A percentile compares a stretch with the other conserved stretches of the same genome.
Conservation (phyloP, 2,888 invertebrate species). For the Electrophaes corylata region DNA sequence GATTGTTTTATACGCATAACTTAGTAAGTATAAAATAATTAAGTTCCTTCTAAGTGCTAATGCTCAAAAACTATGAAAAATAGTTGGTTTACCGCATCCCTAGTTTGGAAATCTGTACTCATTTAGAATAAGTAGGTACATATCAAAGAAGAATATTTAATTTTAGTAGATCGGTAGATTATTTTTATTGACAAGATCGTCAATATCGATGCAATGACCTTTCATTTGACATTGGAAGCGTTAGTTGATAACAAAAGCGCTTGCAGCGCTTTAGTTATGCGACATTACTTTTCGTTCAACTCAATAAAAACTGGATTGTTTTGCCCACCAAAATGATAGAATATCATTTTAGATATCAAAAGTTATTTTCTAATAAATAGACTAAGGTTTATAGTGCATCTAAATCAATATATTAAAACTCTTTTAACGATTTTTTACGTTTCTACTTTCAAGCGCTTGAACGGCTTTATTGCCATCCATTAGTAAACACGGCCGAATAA, state of each 20-base stretch:
- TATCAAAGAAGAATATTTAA: too few species aligned
- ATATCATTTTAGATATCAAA: neutral
- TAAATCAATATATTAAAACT: neutral
- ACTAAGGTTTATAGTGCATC: neutral
- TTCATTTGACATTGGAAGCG: conserved; percentile 75
- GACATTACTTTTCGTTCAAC: neutral
- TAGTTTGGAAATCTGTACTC: too few species aligned
- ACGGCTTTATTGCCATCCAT: conserved; percentile 50
- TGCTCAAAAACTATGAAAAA: too few species aligned
- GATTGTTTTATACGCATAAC: too few species aligned
- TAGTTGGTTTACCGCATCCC: too few species aligned
- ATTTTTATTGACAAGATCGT: conserved; percentile 1
- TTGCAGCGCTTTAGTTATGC: conserved; percentile 44
- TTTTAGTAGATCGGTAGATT: neutral
- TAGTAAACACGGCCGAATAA: conserved; percentile 66
- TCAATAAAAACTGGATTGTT: neutral
- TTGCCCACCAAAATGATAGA: neutral
- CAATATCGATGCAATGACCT: conserved; percentile 63
- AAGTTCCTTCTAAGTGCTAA: too few species aligned
- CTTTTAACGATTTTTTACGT: neutral
- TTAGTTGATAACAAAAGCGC: conserved; percentile 49
- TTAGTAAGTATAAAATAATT: too few species aligned
- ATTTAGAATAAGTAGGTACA: too few species aligned
- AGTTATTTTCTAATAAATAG: neutral
- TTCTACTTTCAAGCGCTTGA: conserved; percentile 46